Conservation (phyloP, 2,113 vertebrate species). For the Semicossyphus pulcher region DNA sequence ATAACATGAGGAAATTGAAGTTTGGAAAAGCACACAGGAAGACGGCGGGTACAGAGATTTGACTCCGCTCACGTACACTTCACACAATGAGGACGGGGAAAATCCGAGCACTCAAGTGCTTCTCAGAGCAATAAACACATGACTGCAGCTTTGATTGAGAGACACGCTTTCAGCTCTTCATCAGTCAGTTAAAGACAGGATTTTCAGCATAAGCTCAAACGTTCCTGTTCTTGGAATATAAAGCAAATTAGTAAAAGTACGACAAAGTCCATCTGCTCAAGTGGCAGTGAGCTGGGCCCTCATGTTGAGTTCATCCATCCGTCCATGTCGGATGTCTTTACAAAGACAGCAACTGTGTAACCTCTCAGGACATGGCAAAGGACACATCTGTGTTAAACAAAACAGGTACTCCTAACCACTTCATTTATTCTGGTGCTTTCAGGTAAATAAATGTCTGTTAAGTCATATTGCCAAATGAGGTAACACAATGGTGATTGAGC, state of each 20-base stretch:
- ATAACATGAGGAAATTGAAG: background rate
- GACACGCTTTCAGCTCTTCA: background rate
- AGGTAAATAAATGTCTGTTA: too few relatives aligned
- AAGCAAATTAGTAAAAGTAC: constrained; percentile 30
- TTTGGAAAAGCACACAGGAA: background rate
- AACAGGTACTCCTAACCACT: too few relatives aligned
- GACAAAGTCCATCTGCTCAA: constrained; percentile 14
- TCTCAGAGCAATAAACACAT: background rate
- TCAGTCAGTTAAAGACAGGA: background rate
- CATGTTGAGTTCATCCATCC: constrained; percentile 1
- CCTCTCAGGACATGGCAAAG: background rate
- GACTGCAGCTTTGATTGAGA: background rate
- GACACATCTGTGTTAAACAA: too few relatives aligned
- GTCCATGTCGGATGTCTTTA: background rate
- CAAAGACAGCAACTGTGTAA: background rate
- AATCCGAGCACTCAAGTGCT: background rate
- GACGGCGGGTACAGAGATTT: background rate
- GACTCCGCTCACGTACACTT: background rate
- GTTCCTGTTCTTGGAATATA: constrained; percentile 19
- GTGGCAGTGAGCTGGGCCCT: constrained; percentile 25
- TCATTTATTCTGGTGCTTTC: too few relatives aligned
- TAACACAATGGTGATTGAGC: too few relatives aligned
- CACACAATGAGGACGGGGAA: background rate
- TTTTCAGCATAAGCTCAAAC: background rate
- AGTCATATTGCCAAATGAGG: too few relatives aligned